These are phyloP conservation scores for Rhinolophus sinicus DNA, from an alignment of 2,113 vertebrate species.

Conservation along the genomic window DNA sequence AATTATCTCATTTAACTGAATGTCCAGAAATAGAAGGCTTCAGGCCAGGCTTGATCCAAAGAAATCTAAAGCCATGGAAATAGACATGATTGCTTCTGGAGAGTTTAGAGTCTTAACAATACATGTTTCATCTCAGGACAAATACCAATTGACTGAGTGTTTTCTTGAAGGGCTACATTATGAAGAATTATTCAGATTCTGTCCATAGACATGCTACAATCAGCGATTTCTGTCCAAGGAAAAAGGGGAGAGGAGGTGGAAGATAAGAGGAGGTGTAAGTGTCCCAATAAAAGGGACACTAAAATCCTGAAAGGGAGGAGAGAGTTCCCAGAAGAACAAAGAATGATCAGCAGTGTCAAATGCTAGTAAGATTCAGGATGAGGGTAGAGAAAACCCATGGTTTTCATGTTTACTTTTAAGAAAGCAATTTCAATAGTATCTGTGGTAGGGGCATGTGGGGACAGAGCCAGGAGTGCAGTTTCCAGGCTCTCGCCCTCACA, in stretches of 20 bases:
- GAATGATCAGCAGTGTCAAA: not conserved
- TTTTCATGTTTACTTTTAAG: not conserved
- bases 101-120: constrained; percentile 2
- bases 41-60: not conserved
- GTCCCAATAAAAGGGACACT: not conserved
- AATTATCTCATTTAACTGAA: not conserved
- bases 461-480: too few relatives aligned
- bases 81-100: not conserved
- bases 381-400: not conserved
- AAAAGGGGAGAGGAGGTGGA: not conserved
- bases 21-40: not conserved
- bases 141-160: not conserved
- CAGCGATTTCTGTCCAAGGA: not conserved
- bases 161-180: not conserved
- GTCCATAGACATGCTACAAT: not conserved
- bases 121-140: not conserved
- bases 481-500: too few relatives aligned
- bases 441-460: not conserved
- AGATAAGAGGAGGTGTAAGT: not conserved
- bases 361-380: not conserved
- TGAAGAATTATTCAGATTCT: constrained; percentile 39
- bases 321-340: not conserved
- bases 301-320: not conserved
- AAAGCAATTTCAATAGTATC: not conserved
- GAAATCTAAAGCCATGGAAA: not conserved